Conservation (phyloP, 2,113 vertebrate genomes). For the Tor tambroides region DNA sequence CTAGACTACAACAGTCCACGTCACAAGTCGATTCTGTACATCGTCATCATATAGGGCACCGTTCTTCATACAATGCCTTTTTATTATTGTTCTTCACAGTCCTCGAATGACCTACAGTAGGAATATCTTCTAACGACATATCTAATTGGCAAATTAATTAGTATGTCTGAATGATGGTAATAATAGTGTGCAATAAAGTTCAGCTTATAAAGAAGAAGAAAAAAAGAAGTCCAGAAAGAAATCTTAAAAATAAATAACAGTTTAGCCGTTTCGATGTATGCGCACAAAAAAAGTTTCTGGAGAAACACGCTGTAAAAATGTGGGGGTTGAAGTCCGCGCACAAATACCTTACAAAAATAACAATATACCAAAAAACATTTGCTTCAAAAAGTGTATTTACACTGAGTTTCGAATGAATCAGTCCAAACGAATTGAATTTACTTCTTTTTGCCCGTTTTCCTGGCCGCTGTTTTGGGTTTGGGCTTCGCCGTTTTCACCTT, state of each 20-base stretch:
- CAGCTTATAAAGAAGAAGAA: not conserved
- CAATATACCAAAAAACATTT: slow-evolving; percentile 74
- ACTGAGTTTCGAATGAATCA: slow-evolving; percentile 56
- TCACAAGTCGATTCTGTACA: slow-evolving; percentile 3
- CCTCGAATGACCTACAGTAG: slow-evolving; percentile 9
- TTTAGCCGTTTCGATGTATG: slow-evolving; percentile 50
- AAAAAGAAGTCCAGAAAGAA: too few relatives aligned
- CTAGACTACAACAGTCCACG: slow-evolving; percentile 18
- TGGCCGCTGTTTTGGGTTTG: slow-evolving; percentile 81
- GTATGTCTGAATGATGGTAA: not conserved
- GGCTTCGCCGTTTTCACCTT: slow-evolving; percentile 81
- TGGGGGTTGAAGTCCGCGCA: slow-evolving; percentile 65
- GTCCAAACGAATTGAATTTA: slow-evolving; percentile 66
- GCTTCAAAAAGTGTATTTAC: slow-evolving; percentile 75
- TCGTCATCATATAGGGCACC: too few relatives aligned
- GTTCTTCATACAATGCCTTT: slow-evolving; percentile 5
- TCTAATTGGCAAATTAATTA: not conserved
- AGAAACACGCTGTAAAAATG: slow-evolving; percentile 67
- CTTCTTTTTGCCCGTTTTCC: slow-evolving; percentile 86
- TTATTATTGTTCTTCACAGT: slow-evolving; percentile 9
- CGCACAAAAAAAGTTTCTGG: slow-evolving; percentile 63
- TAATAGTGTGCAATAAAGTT: not conserved
- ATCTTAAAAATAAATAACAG: slow-evolving; percentile 27
- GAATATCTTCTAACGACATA: not conserved
- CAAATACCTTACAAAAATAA: slow-evolving; percentile 79